Base-by-base conservation (phyloP, 2,113 vertebrate genomes). In the Tupaia chinensis region DNA sequence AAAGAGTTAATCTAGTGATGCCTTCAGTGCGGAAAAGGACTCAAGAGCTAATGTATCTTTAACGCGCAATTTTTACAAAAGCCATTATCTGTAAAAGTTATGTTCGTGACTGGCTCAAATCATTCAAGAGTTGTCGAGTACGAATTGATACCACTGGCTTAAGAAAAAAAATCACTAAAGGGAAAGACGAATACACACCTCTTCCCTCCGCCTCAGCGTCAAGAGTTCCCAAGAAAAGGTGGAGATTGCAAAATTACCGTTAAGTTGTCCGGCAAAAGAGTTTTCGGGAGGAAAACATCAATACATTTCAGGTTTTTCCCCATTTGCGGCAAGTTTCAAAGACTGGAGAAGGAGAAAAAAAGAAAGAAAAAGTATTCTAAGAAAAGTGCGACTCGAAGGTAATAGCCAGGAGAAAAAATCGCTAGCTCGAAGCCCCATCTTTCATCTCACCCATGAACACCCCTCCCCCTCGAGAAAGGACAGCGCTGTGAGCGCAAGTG, bases 1-100 rank as follows among this genome's bases (percentile, higher is more conserved):
- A 93, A 77, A 89, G 98, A 95, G 98, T 98, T 98, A 98, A 98
- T 92, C 85, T 22, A 32, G 92, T 54, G 95, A 89, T 22, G 89
- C 29, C 92, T 95, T 90, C 95, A 84, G 89, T 89, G 68, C 95
- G 93, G 95, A 92, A 97, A 96, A 96, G 91, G 94, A 34, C 12
- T 85, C 82, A 61, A 58, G 19, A 87, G 70, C 81, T 76, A 66
- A 22, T 2, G 5, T 17, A 65, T 14, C 25, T 69, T 68, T 20
- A 87, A 53, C 6, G 32, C n/a, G 54, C 8, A 60, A 81, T 82
- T 94, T 91, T 89, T n/a, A 96, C 70, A 61, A 73, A 88, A 53
- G 29, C 58, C 54, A 88, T 34, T 56, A 78, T 78, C 84, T 61
- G 32, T 44, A 44, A 83, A 70, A 93, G 74, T 84, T 79, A 25